Base-by-base conservation (phyloP, 2,797 vertebrate species). In the Oreochromis grahami region DNA sequence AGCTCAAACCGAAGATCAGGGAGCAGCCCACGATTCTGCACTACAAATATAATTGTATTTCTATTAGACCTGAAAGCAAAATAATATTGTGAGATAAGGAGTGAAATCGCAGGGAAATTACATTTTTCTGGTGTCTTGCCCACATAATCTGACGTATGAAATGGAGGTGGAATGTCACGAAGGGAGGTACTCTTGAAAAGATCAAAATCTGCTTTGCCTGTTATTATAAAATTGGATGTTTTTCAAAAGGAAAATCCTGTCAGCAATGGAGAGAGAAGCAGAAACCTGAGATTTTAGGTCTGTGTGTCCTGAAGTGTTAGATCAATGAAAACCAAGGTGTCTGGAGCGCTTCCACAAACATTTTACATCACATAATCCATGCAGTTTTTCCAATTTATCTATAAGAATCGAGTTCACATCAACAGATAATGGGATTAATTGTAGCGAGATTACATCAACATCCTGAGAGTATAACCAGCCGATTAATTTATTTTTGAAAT, bases 91-190 rank as follows among this genome's bases (percentile, higher is more conserved):
- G 50, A 43, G 3, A 15, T n/a, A 29, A 56, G 19, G 29, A 51
- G 32, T 55, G 55, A n/a, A 80, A 38, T 52, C 4, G 78, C 74
- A 63, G 38, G 56, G n/a, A 84, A 82, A 70, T 29, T 41, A 45
- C 32, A 14, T 58, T 81, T 82, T 77, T 51, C 10, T 38, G 32
- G 8, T 76, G 53, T 56, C 11, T 32, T 80, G 48, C 78, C 29
- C 2, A 26, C 17, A 77, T 77, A 60, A 78, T 88, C 19, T 80
- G 38, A 83, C 52, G 53, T 79, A 78, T 78, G 80, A 88, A 77
- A 88, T 76, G 21, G 53, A 65, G 77, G 72, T 10, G 11, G 24
- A 87, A 81, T 78, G 17, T 80, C 76, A 88, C 29, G 2, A 51
- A 34, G 38, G 5, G 24, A 80, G 56, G 48, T 29, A 32, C 8